Base-by-base conservation (phyloP, 92 coral and sea anemone species). In the Paramuricea clavata region DNA sequence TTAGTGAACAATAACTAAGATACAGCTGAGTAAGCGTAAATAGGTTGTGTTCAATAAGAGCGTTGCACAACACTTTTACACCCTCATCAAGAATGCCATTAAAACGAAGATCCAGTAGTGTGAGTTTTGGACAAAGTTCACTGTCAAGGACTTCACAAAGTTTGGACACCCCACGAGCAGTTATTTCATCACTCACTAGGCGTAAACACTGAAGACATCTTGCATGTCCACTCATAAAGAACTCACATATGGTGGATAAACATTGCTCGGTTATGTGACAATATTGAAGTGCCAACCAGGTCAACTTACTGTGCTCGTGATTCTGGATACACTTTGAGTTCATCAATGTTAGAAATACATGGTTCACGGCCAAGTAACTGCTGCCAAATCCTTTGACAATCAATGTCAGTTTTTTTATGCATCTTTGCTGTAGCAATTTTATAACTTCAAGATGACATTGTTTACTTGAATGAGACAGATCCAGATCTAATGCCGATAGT, bases 221-320 rank as follows among this genome's bases (percentile, higher is more conserved):
- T 61, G 31, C 69, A 25, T 61, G 69, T 50, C 59, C 59, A 25
- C 3, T 5, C 4, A 1, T 61, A 25, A 61, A 27, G 17, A 22
- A 61, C 30, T 61, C 31, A 25, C 33, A 21, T 5, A 61, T 13
- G n/a, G 19, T 3, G 19, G 61, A 52, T 52, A 61, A 27, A 61
- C 30, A 2, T 22, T 22, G 6, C 4, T 61, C 69, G 3, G 69
- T 61, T 22, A 26, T 25, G 12, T 21, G 1, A 61, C 2, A 5
- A 1, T 26, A 5, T 3, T 21, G 32, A 21, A 61, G 33, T 2
- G 6, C 1, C 15, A 61, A 27, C 50, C n/a, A 0, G 6, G 56
- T 65, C 31, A 86, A 86, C 60, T 78, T 64, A 49, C 85, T 75
- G 31, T 78, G 52, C 32, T n/a, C 56, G 41, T 78, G 67, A 25